Evolutionary conservation across 2,888 invertebrate genomes (phyloP).

Genomic region (Calliopum simillimum): DNA sequence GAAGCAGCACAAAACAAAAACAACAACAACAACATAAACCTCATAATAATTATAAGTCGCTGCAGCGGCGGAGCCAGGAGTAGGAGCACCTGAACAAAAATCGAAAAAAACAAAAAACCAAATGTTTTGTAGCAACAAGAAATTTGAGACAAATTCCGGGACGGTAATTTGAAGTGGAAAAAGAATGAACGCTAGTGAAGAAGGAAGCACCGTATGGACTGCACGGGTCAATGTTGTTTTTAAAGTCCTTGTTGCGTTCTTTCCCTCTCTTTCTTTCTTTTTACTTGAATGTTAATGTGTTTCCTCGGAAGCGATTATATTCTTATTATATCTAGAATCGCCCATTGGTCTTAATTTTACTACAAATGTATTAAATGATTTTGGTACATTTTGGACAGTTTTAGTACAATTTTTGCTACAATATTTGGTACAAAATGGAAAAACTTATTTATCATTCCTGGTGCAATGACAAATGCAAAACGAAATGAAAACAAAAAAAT

Average conservation of each 20-base stretch:
- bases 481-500: no score
- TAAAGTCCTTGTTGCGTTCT: background rate
- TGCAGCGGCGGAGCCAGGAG: constrained; percentile 3
- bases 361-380: no score
- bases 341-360: no score
- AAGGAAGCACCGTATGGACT: background rate
- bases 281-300: background rate
- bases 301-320: background rate
- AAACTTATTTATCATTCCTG: no score
- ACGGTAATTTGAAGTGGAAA: background rate
- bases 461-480: no score
- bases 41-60: background rate
- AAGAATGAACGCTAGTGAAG: background rate
- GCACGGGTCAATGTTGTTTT: background rate
- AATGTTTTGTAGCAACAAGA: constrained; percentile 9
- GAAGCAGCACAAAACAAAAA: constrained; percentile 29
- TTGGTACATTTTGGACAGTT: no score
- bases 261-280: background rate
- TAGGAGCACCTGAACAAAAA: constrained; percentile 7
- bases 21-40: constrained; percentile 24
- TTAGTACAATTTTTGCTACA: no score
- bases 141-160: constrained; percentile 20
- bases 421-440: no score
- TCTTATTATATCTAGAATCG: no score
- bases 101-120: no score